A percentile compares a stretch with the other conserved stretches of the same genome.
These are phyloP conservation scores for Oedothorax gibbosus DNA, from an alignment of 1,140 invertebrate species.

Conservation along the genomic window DNA sequence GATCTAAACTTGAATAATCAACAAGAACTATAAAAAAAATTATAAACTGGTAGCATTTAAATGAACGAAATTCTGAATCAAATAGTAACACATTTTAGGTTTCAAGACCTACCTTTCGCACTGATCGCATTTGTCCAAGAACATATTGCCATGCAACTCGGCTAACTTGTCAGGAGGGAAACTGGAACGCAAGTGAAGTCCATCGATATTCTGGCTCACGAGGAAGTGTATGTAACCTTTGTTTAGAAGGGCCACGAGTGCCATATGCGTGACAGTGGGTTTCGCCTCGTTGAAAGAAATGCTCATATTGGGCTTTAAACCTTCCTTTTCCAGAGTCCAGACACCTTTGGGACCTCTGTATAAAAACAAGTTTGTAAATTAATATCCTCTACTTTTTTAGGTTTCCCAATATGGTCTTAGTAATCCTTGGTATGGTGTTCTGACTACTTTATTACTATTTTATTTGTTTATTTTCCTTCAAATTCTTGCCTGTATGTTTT, in stretches of 20 bases:
- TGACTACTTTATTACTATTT: too few relatives aligned
- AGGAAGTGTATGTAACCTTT: constrained; percentile 83
- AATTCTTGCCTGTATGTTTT: too few relatives aligned
- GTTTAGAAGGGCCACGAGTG: constrained; percentile 76
- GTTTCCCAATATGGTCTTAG: too few relatives aligned
- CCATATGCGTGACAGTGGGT: constrained; percentile 96
- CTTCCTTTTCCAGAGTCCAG: constrained; percentile 96
- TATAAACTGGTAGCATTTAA: too few relatives aligned
- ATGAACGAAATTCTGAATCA: too few relatives aligned
- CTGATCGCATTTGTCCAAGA: constrained; percentile 91
- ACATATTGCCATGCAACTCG: constrained; percentile 99
- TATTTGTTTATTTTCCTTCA: too few relatives aligned
- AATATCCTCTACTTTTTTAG: too few relatives aligned
- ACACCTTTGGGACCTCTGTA: constrained; percentile 95
- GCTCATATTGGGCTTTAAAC: constrained; percentile 80
- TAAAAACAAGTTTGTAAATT: too few relatives aligned
- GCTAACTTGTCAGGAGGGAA: constrained; percentile 82
- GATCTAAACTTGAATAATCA: too few relatives aligned
- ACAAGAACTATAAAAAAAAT: too few relatives aligned
- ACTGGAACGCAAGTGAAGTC: constrained; percentile 92
- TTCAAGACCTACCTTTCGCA: constrained; percentile 80
- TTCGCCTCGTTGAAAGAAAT: constrained; percentile 91
- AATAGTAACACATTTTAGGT: not conserved
- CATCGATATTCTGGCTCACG: constrained; percentile 98
- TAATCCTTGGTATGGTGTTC: too few relatives aligned